phyloP scores from a whole-genome alignment of 2,888 invertebrate genomes.

The Belgica antarctica region DNA sequence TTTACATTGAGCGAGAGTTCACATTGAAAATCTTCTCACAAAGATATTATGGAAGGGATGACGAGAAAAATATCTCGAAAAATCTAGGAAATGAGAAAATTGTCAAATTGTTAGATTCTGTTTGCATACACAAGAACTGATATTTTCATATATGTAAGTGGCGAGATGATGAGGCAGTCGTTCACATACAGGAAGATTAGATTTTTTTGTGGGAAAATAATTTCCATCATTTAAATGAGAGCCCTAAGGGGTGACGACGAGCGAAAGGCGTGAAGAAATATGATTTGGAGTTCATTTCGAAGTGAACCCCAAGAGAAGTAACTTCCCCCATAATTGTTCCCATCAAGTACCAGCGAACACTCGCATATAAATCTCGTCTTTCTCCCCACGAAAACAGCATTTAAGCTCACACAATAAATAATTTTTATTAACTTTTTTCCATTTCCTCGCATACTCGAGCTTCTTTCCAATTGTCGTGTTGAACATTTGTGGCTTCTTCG shows the following conservation, averaged over 20 bases:
- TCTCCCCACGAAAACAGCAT: background rate
- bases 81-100: too few relatives aligned
- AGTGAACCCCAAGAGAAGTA: background rate
- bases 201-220: background rate
- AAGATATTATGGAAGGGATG: conserved; percentile 23
- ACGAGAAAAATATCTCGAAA: background rate
- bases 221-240: too few relatives aligned
- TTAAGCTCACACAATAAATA: conserved; percentile 33
- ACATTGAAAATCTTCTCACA: background rate
- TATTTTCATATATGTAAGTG: background rate
- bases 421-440: conserved; percentile 34
- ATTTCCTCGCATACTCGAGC: too few relatives aligned
- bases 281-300: conserved; percentile 15
- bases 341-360: background rate
- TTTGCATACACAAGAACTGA: too few relatives aligned
- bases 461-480: too few relatives aligned
- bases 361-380: conserved; percentile 8
- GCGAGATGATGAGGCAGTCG: background rate
- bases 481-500: conserved; percentile 17
- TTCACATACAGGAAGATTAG: too few relatives aligned
- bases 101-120: too few relatives aligned
- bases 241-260: too few relatives aligned
- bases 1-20: conserved; percentile 11
- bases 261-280: background rate
- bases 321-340: background rate